Evolutionary conservation across 23 tunicate species (phyloP), one percentile per base, ranked within the genome.

Genomic region (Phallusia fumigata): DNA sequence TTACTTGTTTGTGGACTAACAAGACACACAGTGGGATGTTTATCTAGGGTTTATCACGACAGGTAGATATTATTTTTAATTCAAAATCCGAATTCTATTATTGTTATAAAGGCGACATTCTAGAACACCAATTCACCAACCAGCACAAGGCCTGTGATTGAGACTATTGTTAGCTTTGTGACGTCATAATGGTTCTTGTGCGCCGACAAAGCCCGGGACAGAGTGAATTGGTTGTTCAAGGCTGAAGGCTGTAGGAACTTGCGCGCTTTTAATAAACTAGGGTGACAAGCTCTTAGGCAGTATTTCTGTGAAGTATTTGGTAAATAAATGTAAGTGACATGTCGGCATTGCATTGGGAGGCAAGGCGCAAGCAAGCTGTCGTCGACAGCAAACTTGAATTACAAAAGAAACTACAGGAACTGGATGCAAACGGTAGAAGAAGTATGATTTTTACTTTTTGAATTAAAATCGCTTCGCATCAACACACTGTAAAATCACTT

Each of bases 281-380:
- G 47, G 10, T 40, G 5, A 40, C 10, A 40, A 40, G 47, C 47
- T 40, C 8, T 40, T 6, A 58, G 69, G 28, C 26, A 22, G 28
- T 22, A 16, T 6, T 6, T 58, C 13, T 58, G 69, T 58, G 69
- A 22, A 58, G 13, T 24, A 24, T 58, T 21, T 22, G 28, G 69
- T 24, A 13, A 58, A 24, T 58, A 58, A 24, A 58, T 58, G 69
- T 58, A 58, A 58, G 5, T 6, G 85, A 35, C 15, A 92, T 92
- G 97, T 85, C 97, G 31, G 97, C 97, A 18, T 64, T 92, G 74
- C 97, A 92, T 69, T 92, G 97, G 97, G 97, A 92, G 76, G 97
- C 97, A 31, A 69, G 97, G 45, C 76, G 90, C 76, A 92, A 87
- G 73, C 97, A 92, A 80, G 86, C 76, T 19, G 86, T 92, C 32